phyloP scores from a whole-genome alignment of 2,888 invertebrate species.

The Candidula unifasciata region DNA sequence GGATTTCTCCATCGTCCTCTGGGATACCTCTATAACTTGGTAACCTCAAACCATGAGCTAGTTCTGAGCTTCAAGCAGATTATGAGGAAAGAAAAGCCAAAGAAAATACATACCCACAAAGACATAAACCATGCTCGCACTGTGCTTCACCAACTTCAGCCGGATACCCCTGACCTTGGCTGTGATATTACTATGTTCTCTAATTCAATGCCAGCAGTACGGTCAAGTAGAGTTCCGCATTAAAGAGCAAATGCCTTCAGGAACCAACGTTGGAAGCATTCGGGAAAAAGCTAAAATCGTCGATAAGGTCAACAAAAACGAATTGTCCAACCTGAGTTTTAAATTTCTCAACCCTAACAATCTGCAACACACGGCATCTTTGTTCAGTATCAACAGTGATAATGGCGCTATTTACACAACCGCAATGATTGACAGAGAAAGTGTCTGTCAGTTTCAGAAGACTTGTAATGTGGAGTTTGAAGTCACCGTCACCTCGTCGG shows the following conservation, averaged over 20 bases:
- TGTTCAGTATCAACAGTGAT: constrained; percentile 60
- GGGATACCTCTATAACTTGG: not conserved
- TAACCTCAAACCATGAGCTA: not conserved
- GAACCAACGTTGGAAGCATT: constrained; percentile 62
- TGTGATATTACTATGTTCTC: not conserved
- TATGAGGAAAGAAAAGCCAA: not conserved
- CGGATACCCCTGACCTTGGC: not conserved
- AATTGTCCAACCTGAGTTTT: constrained; percentile 51
- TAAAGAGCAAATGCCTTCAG: constrained; percentile 58
- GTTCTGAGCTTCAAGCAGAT: not conserved
- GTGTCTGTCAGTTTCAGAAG: constrained; percentile 57
- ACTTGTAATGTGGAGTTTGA: constrained; percentile 61
- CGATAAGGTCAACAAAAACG: constrained; percentile 46
- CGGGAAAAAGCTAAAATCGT: constrained; percentile 53
- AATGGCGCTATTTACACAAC: constrained; percentile 61
- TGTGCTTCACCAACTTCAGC: not conserved
- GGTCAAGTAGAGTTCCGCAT: constrained; percentile 57
- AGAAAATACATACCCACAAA: not conserved
- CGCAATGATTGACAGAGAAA: constrained; percentile 66
- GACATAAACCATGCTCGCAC: not conserved
- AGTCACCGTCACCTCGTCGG: constrained; percentile 57
- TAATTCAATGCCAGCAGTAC: constrained; percentile 34
- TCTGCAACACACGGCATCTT: constrained; percentile 51
- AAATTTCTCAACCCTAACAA: constrained; percentile 57
- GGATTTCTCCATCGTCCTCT: not conserved